Percentiles rank a stretch among this genome's conserved stretches.
Conservation (phyloP, 2,797 vertebrate genomes). For the Lophius americanus region DNA sequence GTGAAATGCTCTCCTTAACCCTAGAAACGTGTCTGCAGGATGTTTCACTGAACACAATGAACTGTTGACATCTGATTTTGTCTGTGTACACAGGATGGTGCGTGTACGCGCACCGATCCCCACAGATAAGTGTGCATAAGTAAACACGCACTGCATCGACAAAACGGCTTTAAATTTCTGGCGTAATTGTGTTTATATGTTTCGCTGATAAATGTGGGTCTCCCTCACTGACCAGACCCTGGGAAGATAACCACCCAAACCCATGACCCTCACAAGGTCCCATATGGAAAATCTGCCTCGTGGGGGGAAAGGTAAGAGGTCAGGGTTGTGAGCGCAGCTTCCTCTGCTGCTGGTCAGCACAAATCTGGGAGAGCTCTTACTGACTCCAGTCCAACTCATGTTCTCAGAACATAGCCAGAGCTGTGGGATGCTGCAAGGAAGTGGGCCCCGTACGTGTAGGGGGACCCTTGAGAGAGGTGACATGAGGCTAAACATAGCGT, state of each 20-base stretch:
- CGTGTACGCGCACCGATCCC: neutral
- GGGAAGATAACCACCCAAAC: conserved; percentile 69
- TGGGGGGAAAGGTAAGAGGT: conserved; percentile 56
- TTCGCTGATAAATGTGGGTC: conserved; percentile 66
- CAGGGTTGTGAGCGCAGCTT: conserved; percentile 54
- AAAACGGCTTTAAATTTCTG: conserved; percentile 41
- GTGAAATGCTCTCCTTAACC: too few species aligned
- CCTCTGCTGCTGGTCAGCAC: conserved; percentile 52
- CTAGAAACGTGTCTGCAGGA: neutral
- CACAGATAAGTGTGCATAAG: neutral
- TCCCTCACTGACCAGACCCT: conserved; percentile 49
- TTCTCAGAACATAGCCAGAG: conserved; percentile 52
- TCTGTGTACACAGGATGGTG: conserved; percentile 1
- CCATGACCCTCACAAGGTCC: conserved; percentile 31
- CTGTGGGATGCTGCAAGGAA: conserved; percentile 31
- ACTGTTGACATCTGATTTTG: conserved; percentile 13
- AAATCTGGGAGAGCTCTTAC: conserved; percentile 41
- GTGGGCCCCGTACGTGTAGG: conserved; percentile 19
- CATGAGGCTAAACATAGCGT: conserved; percentile 43
- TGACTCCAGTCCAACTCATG: conserved; percentile 18
- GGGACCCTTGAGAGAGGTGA: conserved; percentile 55
- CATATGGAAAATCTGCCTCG: conserved; percentile 67
- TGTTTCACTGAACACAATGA: conserved; percentile 6
- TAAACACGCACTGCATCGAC: conserved; percentile 30
- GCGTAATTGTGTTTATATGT: conserved; percentile 61